Base-by-base conservation (phyloP, 2,113 vertebrate genomes). In the Phycodurus eques region DNA sequence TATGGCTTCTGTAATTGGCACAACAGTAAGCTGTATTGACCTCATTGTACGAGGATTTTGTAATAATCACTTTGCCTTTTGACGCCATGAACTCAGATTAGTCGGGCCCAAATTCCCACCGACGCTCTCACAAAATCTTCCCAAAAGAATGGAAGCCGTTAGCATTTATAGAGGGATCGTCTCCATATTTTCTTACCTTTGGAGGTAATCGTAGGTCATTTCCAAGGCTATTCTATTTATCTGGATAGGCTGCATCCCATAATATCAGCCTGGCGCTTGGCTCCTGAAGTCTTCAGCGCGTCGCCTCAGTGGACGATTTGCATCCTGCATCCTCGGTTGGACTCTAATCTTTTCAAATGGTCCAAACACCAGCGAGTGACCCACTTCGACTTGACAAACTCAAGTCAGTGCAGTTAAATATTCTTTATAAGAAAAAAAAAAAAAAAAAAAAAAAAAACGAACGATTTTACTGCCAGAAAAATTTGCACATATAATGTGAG, bases 251-350 rank as follows among this genome's bases (percentile, higher is more conserved):
- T 67, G 27, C 8, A 17, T 49, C 75, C 67, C n/a, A 56, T 56
- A 56, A 56, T 56, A 56, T 76, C 43, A 76, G 49, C 68, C 70
- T 20, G 10, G 19, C 13, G 35, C 74, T 59, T 56, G 75, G 46
- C 43, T 56, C 17, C 49, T 73, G 64, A 14, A 19, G 49, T 71
- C 47, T 71, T 60, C 49, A 33, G 73, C 69, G 42, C 1, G 27
- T 54, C 61, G 54, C 67, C 43, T 67, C 67, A 63, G 65, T 71
- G 61, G 51, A 81, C 46, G 9, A 49, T 71, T 73, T 76, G 56
- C 47, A 70, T 33, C 27, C 64, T 61, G 33, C 19, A 53, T 70
- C 44, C 43, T 31, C 44, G 14, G 27, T 22, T 17, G 39, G 39
- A 77, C 17, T 47, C 64, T 66, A 66, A 66, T 66, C 64, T 66